These are phyloP conservation scores for Aleiodes leptofemur DNA, from an alignment of 2,888 invertebrate genomes.

Conservation along the genomic window DNA sequence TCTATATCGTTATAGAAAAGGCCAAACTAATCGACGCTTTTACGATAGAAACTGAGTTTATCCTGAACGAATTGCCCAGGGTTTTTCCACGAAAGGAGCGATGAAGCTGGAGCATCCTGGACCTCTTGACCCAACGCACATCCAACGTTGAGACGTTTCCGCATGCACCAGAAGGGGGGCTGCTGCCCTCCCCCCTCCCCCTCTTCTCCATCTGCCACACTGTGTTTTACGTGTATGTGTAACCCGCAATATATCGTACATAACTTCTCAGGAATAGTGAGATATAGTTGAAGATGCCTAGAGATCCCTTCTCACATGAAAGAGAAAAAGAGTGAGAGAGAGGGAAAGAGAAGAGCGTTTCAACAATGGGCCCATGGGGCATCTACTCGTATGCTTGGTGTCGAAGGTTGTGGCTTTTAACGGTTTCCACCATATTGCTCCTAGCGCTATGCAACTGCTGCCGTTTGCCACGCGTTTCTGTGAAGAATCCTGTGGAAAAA, in stretches of 20 bases:
- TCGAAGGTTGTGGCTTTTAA: slow-evolving; percentile 59
- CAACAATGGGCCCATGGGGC: slow-evolving; percentile 43
- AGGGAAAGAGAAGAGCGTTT: background rate
- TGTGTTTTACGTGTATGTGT: slow-evolving; percentile 7
- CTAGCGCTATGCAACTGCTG: slow-evolving; percentile 45
- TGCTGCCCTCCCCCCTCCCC: too few species aligned
- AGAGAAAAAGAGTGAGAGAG: background rate
- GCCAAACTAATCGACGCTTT: too few species aligned
- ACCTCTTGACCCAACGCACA: slow-evolving; percentile 54
- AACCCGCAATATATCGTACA: slow-evolving; percentile 15
- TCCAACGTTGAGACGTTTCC: slow-evolving; percentile 58
- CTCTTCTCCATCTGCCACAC: background rate
- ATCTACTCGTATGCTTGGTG: slow-evolving; percentile 39
- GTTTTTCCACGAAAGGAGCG: too few species aligned
- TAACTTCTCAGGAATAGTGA: background rate
- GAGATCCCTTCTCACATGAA: background rate
- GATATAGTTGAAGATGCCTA: slow-evolving; percentile 10
- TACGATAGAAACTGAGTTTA: too few species aligned
- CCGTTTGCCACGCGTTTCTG: slow-evolving; percentile 25
- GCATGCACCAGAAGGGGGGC: slow-evolving; percentile 50
- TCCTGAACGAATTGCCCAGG: too few species aligned
- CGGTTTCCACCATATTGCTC: slow-evolving; percentile 48
- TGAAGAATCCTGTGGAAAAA: too few species aligned
- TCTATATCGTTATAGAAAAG: too few species aligned
- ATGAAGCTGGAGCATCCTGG: slow-evolving; percentile 50